These are phyloP conservation scores for Stramonita haemastoma DNA, from an alignment of 2,888 invertebrate genomes.

Conservation along the genomic window DNA sequence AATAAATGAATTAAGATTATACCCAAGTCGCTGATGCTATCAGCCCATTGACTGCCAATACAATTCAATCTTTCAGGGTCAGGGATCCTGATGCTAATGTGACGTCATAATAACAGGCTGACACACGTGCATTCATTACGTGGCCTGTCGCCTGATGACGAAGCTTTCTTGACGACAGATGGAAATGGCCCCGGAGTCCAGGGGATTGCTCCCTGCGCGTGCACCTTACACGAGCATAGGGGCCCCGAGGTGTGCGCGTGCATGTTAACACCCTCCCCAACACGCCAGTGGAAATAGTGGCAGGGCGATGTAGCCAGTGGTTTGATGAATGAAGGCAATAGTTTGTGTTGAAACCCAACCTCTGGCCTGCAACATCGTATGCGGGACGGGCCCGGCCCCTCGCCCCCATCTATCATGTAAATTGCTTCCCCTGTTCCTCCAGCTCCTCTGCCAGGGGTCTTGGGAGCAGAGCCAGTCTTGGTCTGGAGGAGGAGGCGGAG, in stretches of 20 bases:
- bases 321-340: constrained; percentile 24
- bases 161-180: constrained; percentile 25
- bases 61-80: background rate
- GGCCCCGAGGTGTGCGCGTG: constrained; percentile 35
- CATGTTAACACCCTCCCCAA: background rate
- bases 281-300: constrained; percentile 18
- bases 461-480: background rate
- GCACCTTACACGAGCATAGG: constrained; percentile 35
- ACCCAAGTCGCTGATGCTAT: too few relatives aligned
- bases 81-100: background rate
- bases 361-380: background rate
- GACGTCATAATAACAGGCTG: constrained; percentile 26
- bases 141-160: constrained; percentile 21
- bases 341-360: constrained; percentile 33
- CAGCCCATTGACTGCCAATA: too few relatives aligned
- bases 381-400: constrained; percentile 24
- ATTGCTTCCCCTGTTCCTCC: constrained; percentile 5
- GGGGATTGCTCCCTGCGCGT: background rate
- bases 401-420: constrained; percentile 21
- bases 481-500: background rate
- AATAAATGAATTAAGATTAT: too few relatives aligned
- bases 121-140: constrained; percentile 24
- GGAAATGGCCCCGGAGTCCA: constrained; percentile 2
- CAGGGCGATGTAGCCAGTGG: background rate
- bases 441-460: background rate